Evolutionary conservation across 2,113 vertebrate genomes (phyloP).

Genomic region (Malurus elegans): DNA sequence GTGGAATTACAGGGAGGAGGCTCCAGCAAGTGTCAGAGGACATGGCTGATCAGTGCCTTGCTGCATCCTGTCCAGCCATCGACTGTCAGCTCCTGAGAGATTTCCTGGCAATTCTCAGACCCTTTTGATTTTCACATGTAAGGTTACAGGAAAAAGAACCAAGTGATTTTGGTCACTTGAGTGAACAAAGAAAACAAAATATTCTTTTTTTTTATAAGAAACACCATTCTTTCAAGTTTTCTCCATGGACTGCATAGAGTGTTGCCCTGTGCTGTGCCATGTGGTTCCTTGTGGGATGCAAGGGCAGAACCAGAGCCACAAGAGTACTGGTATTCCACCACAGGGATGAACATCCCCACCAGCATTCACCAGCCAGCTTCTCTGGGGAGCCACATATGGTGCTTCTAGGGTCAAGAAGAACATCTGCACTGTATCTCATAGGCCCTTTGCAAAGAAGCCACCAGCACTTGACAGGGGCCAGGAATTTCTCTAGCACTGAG

Average conservation of each 20-base stretch:
- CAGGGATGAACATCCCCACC: rapidly evolving
- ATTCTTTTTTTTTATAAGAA: neutral
- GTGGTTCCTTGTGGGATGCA: neutral
- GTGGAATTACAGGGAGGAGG: neutral
- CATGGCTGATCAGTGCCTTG: neutral
- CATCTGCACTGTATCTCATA: rapidly evolving
- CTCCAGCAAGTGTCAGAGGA: neutral
- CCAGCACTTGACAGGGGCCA: neutral
- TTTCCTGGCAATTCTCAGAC: neutral
- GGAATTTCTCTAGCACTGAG: neutral
- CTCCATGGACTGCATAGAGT: rapidly evolving
- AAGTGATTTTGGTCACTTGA: neutral
- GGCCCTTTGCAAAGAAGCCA: neutral
- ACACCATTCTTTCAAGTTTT: neutral
- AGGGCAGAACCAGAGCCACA: neutral
- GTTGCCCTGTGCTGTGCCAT: neutral
- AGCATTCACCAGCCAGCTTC: rapidly evolving
- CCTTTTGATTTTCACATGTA: neutral
- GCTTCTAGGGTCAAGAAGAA: neutral
- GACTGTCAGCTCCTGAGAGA: neutral
- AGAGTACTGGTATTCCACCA: neutral
- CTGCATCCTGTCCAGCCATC: rapidly evolving
- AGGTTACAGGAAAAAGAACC: neutral
- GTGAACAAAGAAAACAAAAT: neutral
- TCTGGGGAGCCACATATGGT: rapidly evolving